A percentile compares a stretch with the other conserved stretches of the same genome.
Conservation (phyloP, 2,888 invertebrate genomes). For the Eristalinus aeneus region DNA sequence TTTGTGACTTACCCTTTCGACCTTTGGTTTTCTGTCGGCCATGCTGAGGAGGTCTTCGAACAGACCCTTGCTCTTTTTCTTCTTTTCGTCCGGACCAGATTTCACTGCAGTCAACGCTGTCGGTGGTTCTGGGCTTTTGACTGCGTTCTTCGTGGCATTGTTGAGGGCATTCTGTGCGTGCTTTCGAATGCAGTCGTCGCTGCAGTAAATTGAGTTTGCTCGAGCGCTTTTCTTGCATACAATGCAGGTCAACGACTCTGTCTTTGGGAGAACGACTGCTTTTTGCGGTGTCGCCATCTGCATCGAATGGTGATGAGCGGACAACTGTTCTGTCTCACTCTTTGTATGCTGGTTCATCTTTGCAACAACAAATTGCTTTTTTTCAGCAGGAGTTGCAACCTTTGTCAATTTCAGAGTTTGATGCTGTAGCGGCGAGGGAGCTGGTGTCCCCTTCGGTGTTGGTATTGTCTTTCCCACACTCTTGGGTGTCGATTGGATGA, state of each 20-base stretch:
- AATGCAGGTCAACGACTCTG: slow-evolving; percentile 83
- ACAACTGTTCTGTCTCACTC: neutral
- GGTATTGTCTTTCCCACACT: slow-evolving; percentile 15
- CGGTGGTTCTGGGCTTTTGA: slow-evolving; percentile 45
- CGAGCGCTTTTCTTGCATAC: slow-evolving; percentile 88
- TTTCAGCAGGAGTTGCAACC: slow-evolving; percentile 54
- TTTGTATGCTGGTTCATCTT: slow-evolving; percentile 33
- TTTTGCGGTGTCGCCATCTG: neutral
- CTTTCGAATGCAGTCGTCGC: slow-evolving; percentile 91
- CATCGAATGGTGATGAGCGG: neutral
- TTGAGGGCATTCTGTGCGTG: slow-evolving; percentile 88
- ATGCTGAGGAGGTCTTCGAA: slow-evolving; percentile 79
- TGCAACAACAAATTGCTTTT: slow-evolving; percentile 64
- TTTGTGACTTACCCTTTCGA: slow-evolving; percentile 76
- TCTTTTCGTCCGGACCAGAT: slow-evolving; percentile 74
- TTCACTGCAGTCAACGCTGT: slow-evolving; percentile 64
- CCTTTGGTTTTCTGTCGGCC: slow-evolving; percentile 77
- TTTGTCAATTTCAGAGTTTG: slow-evolving; percentile 74
- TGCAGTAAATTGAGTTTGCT: slow-evolving; percentile 94
- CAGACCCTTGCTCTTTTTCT: slow-evolving; percentile 77
- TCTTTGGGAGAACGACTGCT: neutral
- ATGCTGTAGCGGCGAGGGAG: slow-evolving; percentile 63
- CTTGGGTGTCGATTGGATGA: slow-evolving; percentile 41
- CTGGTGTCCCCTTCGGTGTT: slow-evolving; percentile 34
- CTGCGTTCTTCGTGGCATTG: slow-evolving; percentile 73